phyloP scores from a whole-genome alignment of 1,140 invertebrate genomes.

The Tigriopus japonicus region DNA sequence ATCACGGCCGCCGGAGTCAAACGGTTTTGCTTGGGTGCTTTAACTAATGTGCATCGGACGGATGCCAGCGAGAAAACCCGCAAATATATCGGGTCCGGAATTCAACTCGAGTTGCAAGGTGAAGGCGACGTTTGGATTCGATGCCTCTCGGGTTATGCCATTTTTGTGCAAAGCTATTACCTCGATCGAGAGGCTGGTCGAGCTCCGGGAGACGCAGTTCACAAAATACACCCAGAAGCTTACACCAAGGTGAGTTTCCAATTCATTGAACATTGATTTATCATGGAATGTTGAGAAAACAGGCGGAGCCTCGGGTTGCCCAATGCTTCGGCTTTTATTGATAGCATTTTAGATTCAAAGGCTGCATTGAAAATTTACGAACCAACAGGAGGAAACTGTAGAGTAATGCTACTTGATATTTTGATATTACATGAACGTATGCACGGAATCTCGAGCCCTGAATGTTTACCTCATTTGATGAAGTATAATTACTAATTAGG shows the following conservation, averaged over 20 bases:
- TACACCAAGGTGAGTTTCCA: neutral
- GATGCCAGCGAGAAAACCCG: conserved; percentile 21
- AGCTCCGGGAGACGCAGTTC: neutral
- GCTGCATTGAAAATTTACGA: too few relatives aligned
- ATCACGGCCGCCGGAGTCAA: conserved; percentile 33
- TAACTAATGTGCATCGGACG: conserved; percentile 39
- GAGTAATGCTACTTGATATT: too few relatives aligned
- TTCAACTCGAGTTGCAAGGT: conserved; percentile 28
- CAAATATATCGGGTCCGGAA: conserved; percentile 22
- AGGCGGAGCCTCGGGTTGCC: too few relatives aligned
- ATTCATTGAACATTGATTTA: too few relatives aligned
- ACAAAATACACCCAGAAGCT: neutral
- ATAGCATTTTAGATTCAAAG: too few relatives aligned
- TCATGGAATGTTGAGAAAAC: too few relatives aligned
- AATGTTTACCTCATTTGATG: too few relatives aligned
- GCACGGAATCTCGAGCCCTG: too few relatives aligned
- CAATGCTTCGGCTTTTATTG: too few relatives aligned
- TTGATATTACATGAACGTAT: too few relatives aligned
- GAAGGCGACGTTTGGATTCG: conserved; percentile 35
- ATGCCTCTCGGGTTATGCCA: neutral
- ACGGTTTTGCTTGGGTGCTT: conserved; percentile 37
- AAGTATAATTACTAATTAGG: too few relatives aligned
- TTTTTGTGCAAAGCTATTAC: neutral
- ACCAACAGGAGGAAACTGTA: too few relatives aligned
- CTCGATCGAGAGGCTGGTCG: neutral